Base-by-base conservation (phyloP, 2,888 invertebrate genomes). In the Eupithecia tripunctaria region DNA sequence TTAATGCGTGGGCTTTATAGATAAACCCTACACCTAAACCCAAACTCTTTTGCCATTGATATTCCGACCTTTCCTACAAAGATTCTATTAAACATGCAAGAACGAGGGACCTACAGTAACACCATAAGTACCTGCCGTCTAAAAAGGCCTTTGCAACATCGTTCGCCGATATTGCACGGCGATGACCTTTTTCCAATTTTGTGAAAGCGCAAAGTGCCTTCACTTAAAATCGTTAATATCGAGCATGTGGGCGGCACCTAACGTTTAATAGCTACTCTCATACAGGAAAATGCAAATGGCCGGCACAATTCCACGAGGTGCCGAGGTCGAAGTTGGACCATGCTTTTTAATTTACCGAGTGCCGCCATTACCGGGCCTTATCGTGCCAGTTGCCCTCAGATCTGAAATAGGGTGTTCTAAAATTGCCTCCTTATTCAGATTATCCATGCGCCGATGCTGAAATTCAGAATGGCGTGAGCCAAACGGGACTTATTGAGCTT, bases 341-440 rank as follows among this genome's bases (percentile, higher is more conserved):
- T 87, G 87, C 85, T 89, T 91, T 91, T 92, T 91, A 90, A 91
- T 91, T 90, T 89, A 89, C 87, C 85, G 84, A 90, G 88, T 87
- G 88, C 85, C 84, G 83, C 86, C 85, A 88, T 89, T 90, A 87
- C 85, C 80, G 74, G 79, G 80, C 86, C 83, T 88, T 90, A 90
- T 90, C 90, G 86, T 79, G 77, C 82, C 86, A 82, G 84, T 84
- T 82, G 86, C 84, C 84, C 84, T 82, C 83, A 86, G 85, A 89
- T 89, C 89, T 86, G 80, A 87, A 89, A 87, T 87, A 86, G 87
- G 88, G 85, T 84, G 80, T 83, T 87, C 81, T 84, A 82, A 86
- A 88, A 89, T 87, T 86, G 85, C 86, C 84, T 86, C 82, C 87
- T 87, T 88, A 88, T 87, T 88, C 84, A 86, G 86, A 88, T 89